Evolutionary conservation across 1,140 invertebrate species (phyloP).

Genomic region (Drosophila willistoni): DNA sequence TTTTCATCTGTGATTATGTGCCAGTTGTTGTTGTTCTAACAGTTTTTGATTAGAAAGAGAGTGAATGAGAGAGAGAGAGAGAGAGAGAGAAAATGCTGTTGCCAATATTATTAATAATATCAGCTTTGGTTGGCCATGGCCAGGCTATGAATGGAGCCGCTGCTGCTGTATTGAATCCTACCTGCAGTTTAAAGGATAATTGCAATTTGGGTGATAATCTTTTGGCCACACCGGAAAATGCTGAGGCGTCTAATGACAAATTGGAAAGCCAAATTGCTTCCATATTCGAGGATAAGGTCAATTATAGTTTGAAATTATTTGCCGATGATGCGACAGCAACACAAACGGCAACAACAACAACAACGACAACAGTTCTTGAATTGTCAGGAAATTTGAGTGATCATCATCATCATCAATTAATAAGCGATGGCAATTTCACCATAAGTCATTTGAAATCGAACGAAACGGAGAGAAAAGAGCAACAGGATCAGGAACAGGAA

Average conservation of each 20-base stretch:
- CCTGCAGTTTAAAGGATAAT: constrained; percentile 75
- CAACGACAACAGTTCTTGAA: constrained; percentile 60
- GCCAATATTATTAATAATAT: constrained; percentile 12
- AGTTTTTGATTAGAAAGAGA: background rate
- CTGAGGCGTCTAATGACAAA: constrained; percentile 50
- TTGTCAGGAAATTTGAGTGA: constrained; percentile 64
- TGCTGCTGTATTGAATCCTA: constrained; percentile 54
- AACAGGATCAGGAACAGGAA: constrained; percentile 20
- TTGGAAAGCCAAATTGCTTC: constrained; percentile 76
- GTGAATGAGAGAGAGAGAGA: too few relatives aligned
- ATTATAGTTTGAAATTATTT: constrained; percentile 76
- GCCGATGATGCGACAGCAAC: constrained; percentile 62
- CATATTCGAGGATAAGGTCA: constrained; percentile 81
- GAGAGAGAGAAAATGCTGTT: constrained; percentile 18
- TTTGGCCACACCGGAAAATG: constrained; percentile 33
- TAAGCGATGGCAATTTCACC: constrained; percentile 45
- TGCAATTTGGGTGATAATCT: constrained; percentile 76
- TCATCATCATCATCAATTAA: constrained; percentile 41
- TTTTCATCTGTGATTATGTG: constrained; percentile 39
- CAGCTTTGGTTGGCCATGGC: constrained; percentile 5
- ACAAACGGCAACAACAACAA: constrained; percentile 28
- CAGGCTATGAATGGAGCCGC: constrained; percentile 42
- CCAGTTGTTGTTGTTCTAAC: background rate
- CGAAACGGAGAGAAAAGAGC: background rate
- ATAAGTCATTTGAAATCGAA: constrained; percentile 40